These are phyloP conservation scores for Epizoanthus illoricatus DNA, from an alignment of 92 coral and sea anemone species.

Conservation along the genomic window DNA sequence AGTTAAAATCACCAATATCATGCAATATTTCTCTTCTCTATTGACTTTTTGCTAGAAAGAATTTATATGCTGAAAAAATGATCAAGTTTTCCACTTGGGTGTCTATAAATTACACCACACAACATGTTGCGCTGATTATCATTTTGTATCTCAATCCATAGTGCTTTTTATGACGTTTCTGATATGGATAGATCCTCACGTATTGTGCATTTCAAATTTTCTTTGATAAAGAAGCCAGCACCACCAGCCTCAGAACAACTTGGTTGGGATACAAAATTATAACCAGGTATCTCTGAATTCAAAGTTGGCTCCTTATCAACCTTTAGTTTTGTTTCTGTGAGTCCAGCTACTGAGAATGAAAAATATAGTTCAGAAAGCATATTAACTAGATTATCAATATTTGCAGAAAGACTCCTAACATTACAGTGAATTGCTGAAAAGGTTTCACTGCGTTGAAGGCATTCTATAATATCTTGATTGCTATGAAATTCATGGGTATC, in stretches of 20 bases:
- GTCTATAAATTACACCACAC: conserved; percentile 57
- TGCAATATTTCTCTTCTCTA: conserved; percentile 16
- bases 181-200: conserved; percentile 30
- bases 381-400: conserved; percentile 46
- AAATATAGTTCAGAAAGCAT: conserved; percentile 53
- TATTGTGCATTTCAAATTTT: conserved; percentile 10
- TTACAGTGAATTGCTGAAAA: conserved; percentile 48
- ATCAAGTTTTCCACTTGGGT: conserved; percentile 38
- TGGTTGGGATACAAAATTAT: conserved; percentile 48
- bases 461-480: conserved; percentile 23
- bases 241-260: conserved; percentile 35
- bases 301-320: conserved; percentile 4
- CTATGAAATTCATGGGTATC: conserved; percentile 24
- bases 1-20: conserved; percentile 30
- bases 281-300: conserved; percentile 41
- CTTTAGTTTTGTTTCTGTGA: conserved; percentile 45
- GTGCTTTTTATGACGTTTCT: conserved; percentile 32
- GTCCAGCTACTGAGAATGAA: conserved; percentile 51
- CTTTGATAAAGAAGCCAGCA: conserved; percentile 29
- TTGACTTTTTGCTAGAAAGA: conserved; percentile 11
- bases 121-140: conserved; percentile 38
- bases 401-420: conserved; percentile 44
- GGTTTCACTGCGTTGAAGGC: conserved; percentile 19
- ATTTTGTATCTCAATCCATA: conserved; percentile 48
- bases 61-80: conserved; percentile 22